phyloP scores from a whole-genome alignment of 2,113 vertebrate genomes.

The Pseudolaguvia tuberculata region DNA sequence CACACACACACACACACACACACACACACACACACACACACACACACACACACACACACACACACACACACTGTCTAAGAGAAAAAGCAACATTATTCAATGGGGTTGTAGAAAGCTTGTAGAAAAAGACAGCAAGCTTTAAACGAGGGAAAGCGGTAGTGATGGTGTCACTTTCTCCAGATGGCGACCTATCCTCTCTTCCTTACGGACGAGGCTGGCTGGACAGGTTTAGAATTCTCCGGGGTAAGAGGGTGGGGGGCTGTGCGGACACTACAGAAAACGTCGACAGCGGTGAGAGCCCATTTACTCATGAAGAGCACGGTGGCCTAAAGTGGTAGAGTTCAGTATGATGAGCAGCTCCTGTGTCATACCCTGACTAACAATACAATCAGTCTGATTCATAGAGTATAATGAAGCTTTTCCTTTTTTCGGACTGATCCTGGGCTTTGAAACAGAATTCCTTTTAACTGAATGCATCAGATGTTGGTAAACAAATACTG shows the following conservation, averaged over 20 bases:
- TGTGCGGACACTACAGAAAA: background rate
- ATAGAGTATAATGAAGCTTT: background rate
- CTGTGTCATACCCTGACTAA: slow-evolving; percentile 19
- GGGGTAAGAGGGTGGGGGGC: slow-evolving; percentile 1
- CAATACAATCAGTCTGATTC: background rate
- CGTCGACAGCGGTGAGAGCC: background rate
- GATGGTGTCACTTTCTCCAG: slow-evolving; percentile 51
- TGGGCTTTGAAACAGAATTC: slow-evolving; percentile 16
- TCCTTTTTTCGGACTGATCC: slow-evolving; percentile 2
- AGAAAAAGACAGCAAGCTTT: slow-evolving; percentile 26
- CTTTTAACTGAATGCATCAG: slow-evolving; percentile 4
- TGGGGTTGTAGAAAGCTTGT: too few species aligned
- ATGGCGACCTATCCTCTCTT: slow-evolving; percentile 43
- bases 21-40: slow-evolving; percentile 16
- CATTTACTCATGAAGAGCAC: slow-evolving; percentile 23
- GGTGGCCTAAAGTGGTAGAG: background rate
- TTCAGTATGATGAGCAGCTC: background rate
- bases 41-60: background rate
- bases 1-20: background rate
- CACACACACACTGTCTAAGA: background rate
- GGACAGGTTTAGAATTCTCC: slow-evolving; percentile 35
- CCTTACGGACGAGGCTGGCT: slow-evolving; percentile 10
- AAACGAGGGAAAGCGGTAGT: slow-evolving; percentile 33
- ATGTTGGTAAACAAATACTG: slow-evolving; percentile 31
- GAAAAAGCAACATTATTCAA: background rate